Evolutionary conservation across 2,113 vertebrate species (phyloP).

Genomic region (Oreocharis arfaki): DNA sequence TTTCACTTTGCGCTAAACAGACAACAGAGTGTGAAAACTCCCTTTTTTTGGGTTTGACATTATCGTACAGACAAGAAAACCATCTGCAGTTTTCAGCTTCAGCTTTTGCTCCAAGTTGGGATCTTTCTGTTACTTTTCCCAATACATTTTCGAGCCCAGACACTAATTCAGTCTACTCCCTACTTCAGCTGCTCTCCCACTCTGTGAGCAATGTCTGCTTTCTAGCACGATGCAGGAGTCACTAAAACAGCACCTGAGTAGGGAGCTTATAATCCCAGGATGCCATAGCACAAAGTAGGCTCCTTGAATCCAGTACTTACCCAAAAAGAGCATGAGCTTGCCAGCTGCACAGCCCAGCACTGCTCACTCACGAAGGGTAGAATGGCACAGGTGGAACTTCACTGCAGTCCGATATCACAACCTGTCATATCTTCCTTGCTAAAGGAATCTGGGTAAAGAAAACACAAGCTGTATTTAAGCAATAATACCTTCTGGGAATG

Average conservation of each 20-base stretch:
- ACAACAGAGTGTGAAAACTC: constrained; percentile 45
- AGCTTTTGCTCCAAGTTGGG: constrained; percentile 33
- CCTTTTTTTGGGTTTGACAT: constrained; percentile 56
- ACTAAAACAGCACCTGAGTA: neutral
- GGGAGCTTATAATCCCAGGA: neutral
- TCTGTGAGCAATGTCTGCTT: neutral
- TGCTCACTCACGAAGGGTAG: neutral
- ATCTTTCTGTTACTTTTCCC: constrained; percentile 21
- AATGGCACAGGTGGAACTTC: neutral
- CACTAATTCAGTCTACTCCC: neutral
- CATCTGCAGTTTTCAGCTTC: constrained; percentile 53
- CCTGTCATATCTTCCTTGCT: neutral
- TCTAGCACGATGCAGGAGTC: neutral
- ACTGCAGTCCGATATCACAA: neutral
- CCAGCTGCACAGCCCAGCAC: neutral
- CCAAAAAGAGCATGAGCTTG: neutral
- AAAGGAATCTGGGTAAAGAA: neutral
- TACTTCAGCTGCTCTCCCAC: neutral
- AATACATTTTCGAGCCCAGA: neutral
- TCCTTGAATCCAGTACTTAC: neutral
- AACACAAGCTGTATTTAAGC: constrained; percentile 34
- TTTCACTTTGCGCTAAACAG: constrained; percentile 29
- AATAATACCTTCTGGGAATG: constrained; percentile 19
- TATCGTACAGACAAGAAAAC: constrained; percentile 38
- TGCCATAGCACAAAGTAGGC: neutral